These are phyloP conservation scores for Sycophaga agraensis DNA, from an alignment of 1,140 invertebrate genomes.

Conservation along the genomic window DNA sequence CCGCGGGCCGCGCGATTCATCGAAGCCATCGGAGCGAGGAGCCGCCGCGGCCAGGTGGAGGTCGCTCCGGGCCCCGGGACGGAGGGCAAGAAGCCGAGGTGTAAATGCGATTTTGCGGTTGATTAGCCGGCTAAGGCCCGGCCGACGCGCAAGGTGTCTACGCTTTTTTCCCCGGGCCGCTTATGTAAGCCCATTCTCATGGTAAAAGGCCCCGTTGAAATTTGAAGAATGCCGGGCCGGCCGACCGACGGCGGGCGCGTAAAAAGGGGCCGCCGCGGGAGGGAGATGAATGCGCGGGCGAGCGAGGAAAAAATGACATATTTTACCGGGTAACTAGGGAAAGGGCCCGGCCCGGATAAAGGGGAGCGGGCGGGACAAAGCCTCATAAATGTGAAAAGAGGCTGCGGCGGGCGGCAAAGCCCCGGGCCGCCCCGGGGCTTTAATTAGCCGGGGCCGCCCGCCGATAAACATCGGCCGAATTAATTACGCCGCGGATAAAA, in stretches of 20 bases:
- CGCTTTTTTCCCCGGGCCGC: conserved; percentile 22
- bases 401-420: neutral
- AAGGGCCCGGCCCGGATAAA: conserved; percentile 24
- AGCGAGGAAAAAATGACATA: conserved; percentile 32
- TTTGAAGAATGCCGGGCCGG: conserved; percentile 39
- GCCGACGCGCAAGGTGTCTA: neutral
- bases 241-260: neutral
- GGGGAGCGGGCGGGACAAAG: neutral
- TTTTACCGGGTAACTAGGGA: no score
- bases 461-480: conserved; percentile 53
- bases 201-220: conserved; percentile 35
- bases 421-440: conserved; percentile 34
- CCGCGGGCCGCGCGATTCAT: no score
- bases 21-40: no score
- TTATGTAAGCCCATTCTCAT: conserved; percentile 45
- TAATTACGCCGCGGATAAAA: conserved; percentile 55
- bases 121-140: conserved; percentile 20
- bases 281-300: neutral
- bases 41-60: no score
- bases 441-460: conserved; percentile 55
- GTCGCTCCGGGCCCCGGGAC: no score
- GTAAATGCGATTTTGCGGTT: conserved; percentile 35
- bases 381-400: conserved; percentile 19
- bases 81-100: conserved; percentile 25
- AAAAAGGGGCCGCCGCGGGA: neutral